Evolutionary conservation across 2,888 invertebrate species (phyloP).

Genomic region (Pammene fasciana): DNA sequence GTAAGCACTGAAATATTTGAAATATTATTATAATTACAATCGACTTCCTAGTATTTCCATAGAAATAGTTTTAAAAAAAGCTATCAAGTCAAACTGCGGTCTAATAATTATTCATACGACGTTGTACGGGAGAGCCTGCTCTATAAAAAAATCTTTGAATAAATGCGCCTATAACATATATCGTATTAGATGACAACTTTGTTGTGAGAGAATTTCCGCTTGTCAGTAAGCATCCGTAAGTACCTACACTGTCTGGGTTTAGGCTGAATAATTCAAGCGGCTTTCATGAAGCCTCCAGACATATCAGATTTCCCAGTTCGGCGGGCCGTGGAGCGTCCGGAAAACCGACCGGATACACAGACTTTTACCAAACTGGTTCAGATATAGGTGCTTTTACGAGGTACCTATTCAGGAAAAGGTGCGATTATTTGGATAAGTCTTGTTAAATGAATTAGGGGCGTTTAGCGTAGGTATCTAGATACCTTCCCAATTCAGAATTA

Average conservation of each 20-base stretch:
- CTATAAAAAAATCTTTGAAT: too few species aligned
- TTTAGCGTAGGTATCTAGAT: background rate
- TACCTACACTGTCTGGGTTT: constrained; percentile 18
- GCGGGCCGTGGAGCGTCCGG: constrained; percentile 32
- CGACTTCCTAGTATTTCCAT: too few species aligned
- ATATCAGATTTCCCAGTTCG: constrained; percentile 38
- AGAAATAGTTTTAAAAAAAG: too few species aligned
- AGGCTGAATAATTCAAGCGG: constrained; percentile 39
- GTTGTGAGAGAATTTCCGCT: constrained; percentile 12
- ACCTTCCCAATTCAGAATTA: background rate
- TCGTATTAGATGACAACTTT: background rate
- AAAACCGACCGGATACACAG: constrained; percentile 29
- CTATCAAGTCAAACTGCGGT: too few species aligned
- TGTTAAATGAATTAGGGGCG: constrained; percentile 9
- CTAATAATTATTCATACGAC: too few species aligned
- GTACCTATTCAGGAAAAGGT: constrained; percentile 17
- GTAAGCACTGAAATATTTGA: too few species aligned
- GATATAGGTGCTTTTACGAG: constrained; percentile 20
- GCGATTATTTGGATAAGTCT: constrained; percentile 4
- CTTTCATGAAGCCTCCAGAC: constrained; percentile 40
- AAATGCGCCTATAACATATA: too few species aligned
- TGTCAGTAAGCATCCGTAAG: constrained; percentile 22
- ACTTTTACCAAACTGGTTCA: constrained; percentile 33
- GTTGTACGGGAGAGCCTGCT: too few species aligned
- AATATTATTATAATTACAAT: too few species aligned